These are phyloP conservation scores for Embiotoca jacksoni DNA, from an alignment of 2,113 vertebrate species.

Conservation along the genomic window DNA sequence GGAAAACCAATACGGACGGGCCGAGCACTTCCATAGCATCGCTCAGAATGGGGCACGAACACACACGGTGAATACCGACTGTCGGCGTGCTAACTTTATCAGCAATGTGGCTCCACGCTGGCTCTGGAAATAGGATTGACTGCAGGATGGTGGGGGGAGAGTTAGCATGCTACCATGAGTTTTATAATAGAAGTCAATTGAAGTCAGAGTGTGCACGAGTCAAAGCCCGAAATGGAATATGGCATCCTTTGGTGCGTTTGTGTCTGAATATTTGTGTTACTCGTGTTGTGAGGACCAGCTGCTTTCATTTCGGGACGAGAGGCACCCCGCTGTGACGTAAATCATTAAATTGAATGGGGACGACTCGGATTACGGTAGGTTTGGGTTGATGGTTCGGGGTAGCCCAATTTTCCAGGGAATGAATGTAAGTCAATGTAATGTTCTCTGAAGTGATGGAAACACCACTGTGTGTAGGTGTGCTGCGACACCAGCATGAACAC, in stretches of 20 bases:
- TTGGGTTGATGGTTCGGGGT: too few species aligned
- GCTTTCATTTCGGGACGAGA: too few species aligned
- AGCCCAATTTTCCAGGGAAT: too few species aligned
- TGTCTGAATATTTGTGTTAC: not conserved
- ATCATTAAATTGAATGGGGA: too few species aligned
- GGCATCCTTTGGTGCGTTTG: constrained; percentile 19
- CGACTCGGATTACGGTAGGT: too few species aligned
- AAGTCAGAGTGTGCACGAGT: constrained; percentile 40
- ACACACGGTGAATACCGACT: constrained; percentile 47
- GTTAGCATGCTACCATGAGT: constrained; percentile 48
- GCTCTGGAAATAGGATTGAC: constrained; percentile 65
- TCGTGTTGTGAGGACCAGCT: too few species aligned
- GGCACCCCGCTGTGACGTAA: too few species aligned
- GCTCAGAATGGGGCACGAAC: constrained; percentile 48
- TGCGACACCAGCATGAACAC: too few species aligned
- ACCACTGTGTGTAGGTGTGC: too few species aligned
- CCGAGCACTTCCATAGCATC: not conserved
- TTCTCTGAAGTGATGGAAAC: too few species aligned
- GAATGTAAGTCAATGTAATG: too few species aligned
- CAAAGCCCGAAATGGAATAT: not conserved
- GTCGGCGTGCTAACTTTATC: constrained; percentile 69
- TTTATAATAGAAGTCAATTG: constrained; percentile 55
- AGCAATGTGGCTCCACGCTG: constrained; percentile 57
- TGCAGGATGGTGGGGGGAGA: not conserved
- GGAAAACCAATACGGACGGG: constrained; percentile 46